Evolutionary conservation across 2,888 invertebrate species (phyloP), one percentile per base, ranked within the genome.

Genomic region (Hemaris fuciformis): DNA sequence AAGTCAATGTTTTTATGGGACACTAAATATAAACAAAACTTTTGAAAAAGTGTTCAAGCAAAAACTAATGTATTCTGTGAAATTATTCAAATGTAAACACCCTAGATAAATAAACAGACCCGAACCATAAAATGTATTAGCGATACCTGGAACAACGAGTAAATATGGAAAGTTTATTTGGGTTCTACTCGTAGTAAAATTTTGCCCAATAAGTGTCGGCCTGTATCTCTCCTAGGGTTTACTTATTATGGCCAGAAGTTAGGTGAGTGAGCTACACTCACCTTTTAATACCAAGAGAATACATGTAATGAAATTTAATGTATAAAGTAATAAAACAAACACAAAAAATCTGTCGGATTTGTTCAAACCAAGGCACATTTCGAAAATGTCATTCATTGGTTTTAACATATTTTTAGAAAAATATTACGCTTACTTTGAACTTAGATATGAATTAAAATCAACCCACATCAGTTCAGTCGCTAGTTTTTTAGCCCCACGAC

Each of bases 161-260:
- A 61, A 69, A 73, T 66, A 68, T 72, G 66, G 53, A 38, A 67
- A 64, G 69, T 72, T 69, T 72, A 59, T 67, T 70, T 74, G 31
- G 15, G 31, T 53, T 45, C 8, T 10, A 27, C 18, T 10, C 48
- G 4, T 27, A 53, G 31, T 10, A 53, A 53, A 27, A 53, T 27
- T n/a, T 48, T 53, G 31, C 18, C 31, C 8, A 53, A 27, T 31
- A 53, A 25, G 18, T 31, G 53, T 8, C 4, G 15, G 2, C 15
- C n/a, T 48, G n/a, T n/a, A n/a, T n/a, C 8, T 48, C n/a, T 15
- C 15, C 0, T 8, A 2, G 27, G 8, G 25, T 48, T 25, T 3
- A 48, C 27, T 25, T 48, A 15, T 43, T 43, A 43, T 18, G 7
- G 20, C 15, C n/a, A n/a, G n/a, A 20, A 43, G 18, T 43, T 38